Evolutionary conservation across 2,113 vertebrate species (phyloP), one percentile per base, ranked within the genome.

Genomic region (Garra rufa): DNA sequence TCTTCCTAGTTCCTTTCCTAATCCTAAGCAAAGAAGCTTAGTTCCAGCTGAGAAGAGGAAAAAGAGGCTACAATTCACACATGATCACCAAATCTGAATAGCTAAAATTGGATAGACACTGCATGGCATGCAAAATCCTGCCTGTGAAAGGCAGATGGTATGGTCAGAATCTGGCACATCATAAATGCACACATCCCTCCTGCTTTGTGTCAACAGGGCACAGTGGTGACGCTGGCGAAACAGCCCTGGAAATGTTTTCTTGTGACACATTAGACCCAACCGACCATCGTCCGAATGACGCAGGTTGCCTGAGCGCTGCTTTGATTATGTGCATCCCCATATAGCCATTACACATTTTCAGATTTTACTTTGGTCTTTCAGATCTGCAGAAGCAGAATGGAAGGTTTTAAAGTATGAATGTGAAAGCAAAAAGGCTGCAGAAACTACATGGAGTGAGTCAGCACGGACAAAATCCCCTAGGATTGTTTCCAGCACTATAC

Each of bases 21-120:
- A 78, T 80, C 77, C 43, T 26, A 26, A 19, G 38, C 38, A 67
- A 80, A 67, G 59, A 28, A 48, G 43, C 59, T 80, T 80, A 80
- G 78, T 34, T 67, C 59, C 78, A 80, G 38, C 57, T 44, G 76
- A 65, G 57, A 79, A 28, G 57, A 79, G 14, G 57, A 63, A 63
- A 79, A 26, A 44, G 38, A 79, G 57, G 41, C 76, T 59, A 63
- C 38, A 46, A 17, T 79, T 79, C 57, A 7, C 13, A 28, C 59
- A 34, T 80, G 44, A 80, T 67, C 41, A 67, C 43, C 61, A 67
- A 67, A 67, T 30, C 41, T 46, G 26, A 67, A 67, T 34, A 21
- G 28, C 26, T 67, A 21, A 48, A 80, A 80, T 48, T 67, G 43
- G 77, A 78, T 17, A 44, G 55, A 77, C 30, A 77, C 21, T 9